Conservation (phyloP, 37 sponge, comb jelly and placozoan genomes). For the Hexactinellida sp. region DNA sequence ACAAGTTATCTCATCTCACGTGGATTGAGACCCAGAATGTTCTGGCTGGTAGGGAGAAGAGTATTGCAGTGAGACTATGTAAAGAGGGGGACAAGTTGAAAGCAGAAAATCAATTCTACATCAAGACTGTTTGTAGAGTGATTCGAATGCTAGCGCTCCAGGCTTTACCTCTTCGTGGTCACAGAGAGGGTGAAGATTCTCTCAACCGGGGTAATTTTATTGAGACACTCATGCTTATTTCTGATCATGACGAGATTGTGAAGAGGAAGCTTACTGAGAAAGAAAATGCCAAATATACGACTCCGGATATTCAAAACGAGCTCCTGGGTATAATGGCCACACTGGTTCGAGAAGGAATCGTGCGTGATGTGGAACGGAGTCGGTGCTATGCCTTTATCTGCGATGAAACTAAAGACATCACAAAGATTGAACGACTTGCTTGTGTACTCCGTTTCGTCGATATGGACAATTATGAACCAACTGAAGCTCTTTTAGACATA, state of each 20-base stretch:
- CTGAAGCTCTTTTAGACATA: not conserved
- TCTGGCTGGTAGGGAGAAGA: not conserved
- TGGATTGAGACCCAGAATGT: not conserved
- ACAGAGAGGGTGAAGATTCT: not conserved
- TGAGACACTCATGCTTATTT: not conserved
- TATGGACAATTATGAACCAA: not conserved
- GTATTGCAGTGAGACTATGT: not conserved
- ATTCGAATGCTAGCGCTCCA: not conserved
- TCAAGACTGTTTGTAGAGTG: not conserved
- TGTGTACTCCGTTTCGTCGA: not conserved
- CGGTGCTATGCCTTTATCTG: not conserved
- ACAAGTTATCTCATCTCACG: not conserved
- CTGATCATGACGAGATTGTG: not conserved
- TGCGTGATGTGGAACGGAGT: not conserved
- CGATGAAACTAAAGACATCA: not conserved
- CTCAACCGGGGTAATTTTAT: not conserved
- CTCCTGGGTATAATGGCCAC: not conserved
- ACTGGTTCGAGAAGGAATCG: not conserved
- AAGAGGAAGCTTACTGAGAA: not conserved
- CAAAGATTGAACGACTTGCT: not conserved
- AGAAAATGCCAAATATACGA: not conserved
- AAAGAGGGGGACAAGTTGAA: not conserved
- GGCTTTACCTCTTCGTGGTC: not conserved
- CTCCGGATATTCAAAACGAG: not conserved
- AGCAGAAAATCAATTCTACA: not conserved